Evolutionary conservation across 2,797 vertebrate genomes (phyloP).

Genomic region (Semotilus atromaculatus): DNA sequence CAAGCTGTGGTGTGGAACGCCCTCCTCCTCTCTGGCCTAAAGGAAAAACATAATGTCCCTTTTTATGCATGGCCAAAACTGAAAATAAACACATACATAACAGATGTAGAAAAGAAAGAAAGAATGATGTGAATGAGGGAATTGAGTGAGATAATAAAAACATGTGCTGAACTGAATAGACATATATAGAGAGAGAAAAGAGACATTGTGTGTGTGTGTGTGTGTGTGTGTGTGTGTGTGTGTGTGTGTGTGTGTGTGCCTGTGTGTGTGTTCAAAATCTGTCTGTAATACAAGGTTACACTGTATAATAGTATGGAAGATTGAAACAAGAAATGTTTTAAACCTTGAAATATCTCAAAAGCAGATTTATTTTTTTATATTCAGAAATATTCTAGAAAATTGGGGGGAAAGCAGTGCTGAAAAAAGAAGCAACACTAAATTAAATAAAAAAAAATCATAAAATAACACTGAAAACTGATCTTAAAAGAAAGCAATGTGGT

Average conservation of each 20-base stretch:
- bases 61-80: conserved; percentile 94
- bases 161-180: conserved; percentile 54
- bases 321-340: background rate
- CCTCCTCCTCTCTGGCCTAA: conserved; percentile 99
- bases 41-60: conserved; percentile 99
- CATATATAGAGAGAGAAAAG: conserved; percentile 13
- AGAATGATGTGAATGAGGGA: conserved; percentile 58
- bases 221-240: conserved; percentile 3
- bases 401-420: background rate
- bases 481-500: background rate
- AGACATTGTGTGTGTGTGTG: conserved; percentile 39
- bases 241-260: conserved; percentile 17
- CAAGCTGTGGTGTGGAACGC: conserved; percentile 98
- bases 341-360: conserved; percentile 6
- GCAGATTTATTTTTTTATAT: background rate
- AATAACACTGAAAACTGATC: background rate
- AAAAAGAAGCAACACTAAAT: background rate
- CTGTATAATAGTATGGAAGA: background rate
- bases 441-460: background rate
- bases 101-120: conserved; percentile 66
- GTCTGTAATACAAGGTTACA: background rate
- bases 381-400: conserved; percentile 3
- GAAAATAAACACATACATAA: conserved; percentile 75
- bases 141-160: conserved; percentile 60
- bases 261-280: background rate